Evolutionary conservation across 2,888 invertebrate species (phyloP), one percentile per base, ranked within the genome.

Genomic region (Chrysotoxum bicinctum): DNA sequence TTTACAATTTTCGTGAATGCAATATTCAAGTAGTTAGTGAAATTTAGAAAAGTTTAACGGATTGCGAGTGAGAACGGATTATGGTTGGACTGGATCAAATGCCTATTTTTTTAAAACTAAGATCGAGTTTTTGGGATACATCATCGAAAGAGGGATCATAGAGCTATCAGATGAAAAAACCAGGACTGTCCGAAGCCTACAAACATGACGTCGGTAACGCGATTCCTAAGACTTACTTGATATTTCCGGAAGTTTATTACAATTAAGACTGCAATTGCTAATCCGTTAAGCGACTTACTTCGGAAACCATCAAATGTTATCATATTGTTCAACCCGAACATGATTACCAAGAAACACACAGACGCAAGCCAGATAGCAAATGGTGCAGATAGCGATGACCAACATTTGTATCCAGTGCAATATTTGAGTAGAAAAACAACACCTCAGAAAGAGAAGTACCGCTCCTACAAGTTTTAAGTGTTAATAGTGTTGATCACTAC

Each of bases 361-460:
- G 88, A 88, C 35, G 87, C 87, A 1, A 81, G 75, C 5, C 82
- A 69, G 54, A 21, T 75, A n/a, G 88, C 87, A 0, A 87, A 85
- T 21, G 87, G 85, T 8, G 87, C 72, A 9, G 45, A 79, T 14
- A 54, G 26, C 32, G 79, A 83, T n/a, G 72, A 79, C 66, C 70
- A 75, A 26, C 10, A 43, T 4, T 60, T 66, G 4, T 81, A 87
- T 14, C 81, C 78, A 0, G 52, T 87, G 0, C 60, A 87, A 21
- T 87, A 16, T 14, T 81, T 87, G 85, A 88, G 88, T 32, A 40
- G 80, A 6, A 87, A 83, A 66, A 88, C 85, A 9, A 74, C 60
- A 5, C 45, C 5, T 26, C 26, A 26, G 26, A 5, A 26, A 26
- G 26, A 26, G 26, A 26, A 26, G 26, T 26, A 26, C 26, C 26